Conservation (phyloP, 2,888 invertebrate species). For the Pollenia amentaria region DNA sequence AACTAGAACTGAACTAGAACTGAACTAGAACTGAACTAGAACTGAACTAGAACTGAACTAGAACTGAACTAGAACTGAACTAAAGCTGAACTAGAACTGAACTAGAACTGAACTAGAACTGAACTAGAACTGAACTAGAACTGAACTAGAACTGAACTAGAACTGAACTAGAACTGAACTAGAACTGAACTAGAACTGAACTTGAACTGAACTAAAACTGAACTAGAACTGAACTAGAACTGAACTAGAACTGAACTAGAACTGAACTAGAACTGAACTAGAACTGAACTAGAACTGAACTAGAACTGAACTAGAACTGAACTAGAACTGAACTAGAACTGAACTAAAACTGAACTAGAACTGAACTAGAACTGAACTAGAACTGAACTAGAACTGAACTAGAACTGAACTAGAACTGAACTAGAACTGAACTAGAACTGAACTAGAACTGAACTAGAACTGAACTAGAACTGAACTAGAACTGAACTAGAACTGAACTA, state of each 20-base stretch:
- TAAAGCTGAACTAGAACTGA: not conserved
- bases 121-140: not conserved
- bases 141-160: too few species aligned
- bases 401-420: not conserved
- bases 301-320: too few species aligned
- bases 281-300: too few species aligned
- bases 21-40: not conserved
- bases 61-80: not conserved
- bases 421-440: not conserved
- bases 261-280: too few species aligned
- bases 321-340: too few species aligned
- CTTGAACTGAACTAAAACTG: too few species aligned
- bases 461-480: not conserved
- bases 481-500: not conserved
- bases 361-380: not conserved
- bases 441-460: not conserved
- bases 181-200: too few species aligned
- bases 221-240: too few species aligned
- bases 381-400: not conserved
- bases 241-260: too few species aligned
- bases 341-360: too few species aligned
- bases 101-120: not conserved
- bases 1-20: not conserved
- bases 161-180: too few species aligned
- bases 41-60: not conserved